Conservation (phyloP, 2,888 invertebrate species). For the Litoditis marina region DNA sequence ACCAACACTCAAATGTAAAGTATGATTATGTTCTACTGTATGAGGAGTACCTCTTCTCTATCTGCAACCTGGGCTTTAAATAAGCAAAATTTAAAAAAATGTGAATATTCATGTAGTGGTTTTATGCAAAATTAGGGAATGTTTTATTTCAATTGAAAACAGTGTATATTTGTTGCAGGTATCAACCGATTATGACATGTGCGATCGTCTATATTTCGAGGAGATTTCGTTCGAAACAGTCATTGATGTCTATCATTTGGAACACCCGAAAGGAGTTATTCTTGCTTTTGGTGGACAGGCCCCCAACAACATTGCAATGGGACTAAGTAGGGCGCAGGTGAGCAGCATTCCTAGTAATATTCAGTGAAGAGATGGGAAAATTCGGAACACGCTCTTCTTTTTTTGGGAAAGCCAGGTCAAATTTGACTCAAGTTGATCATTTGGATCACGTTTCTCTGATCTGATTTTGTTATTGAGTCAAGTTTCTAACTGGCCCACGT, state of each 20-base stretch:
- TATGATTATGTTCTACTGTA: background rate
- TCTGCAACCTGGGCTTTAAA: background rate
- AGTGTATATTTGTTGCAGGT: too few species aligned
- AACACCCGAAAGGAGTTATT: constrained; percentile 89
- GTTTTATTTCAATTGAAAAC: too few species aligned
- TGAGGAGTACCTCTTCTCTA: background rate
- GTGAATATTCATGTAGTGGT: background rate
- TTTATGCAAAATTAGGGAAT: background rate
- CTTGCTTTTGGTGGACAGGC: constrained; percentile 96
- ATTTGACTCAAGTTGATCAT: too few species aligned
- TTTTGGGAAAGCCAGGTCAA: too few species aligned
- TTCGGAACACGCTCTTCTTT: too few species aligned
- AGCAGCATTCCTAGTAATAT: constrained; percentile 7
- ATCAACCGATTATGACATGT: constrained; percentile 99
- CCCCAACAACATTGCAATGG: constrained; percentile 99
- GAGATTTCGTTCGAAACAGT: constrained; percentile 75
- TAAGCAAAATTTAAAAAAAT: background rate
- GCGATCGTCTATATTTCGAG: constrained; percentile 95
- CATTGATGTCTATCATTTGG: constrained; percentile 75
- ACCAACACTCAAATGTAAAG: background rate
- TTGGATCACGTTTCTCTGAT: too few species aligned
- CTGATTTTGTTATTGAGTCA: too few species aligned
- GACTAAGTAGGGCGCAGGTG: constrained; percentile 71
- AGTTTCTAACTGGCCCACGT: too few species aligned
- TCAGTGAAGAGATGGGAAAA: too few species aligned